phyloP scores from a whole-genome alignment of 2,797 vertebrate genomes.

The Lagorchestes hirsutus region DNA sequence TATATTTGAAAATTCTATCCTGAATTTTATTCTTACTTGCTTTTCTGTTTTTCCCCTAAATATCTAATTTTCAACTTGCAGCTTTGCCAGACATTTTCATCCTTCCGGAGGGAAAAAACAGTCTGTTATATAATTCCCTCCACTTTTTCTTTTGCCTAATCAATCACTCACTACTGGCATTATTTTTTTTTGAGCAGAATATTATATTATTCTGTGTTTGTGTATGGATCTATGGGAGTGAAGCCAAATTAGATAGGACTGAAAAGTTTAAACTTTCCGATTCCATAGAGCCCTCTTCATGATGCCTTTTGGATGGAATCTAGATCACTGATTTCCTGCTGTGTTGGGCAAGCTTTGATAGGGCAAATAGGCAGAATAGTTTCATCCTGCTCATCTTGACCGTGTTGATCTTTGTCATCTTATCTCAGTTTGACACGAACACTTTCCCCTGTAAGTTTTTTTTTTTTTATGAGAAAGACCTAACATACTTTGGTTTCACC shows the following conservation, averaged over 20 bases:
- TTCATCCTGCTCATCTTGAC: neutral
- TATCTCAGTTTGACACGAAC: conserved; percentile 14
- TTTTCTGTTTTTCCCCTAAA: conserved; percentile 7
- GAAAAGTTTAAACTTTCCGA: neutral
- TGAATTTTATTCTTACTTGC: neutral
- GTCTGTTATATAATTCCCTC: neutral
- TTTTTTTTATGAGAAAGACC: neutral
- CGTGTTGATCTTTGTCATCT: conserved; percentile 8
- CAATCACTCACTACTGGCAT: neutral
- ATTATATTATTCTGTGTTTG: conserved; percentile 30
- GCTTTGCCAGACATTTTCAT: conserved; percentile 19
- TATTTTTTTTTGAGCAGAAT: conserved; percentile 32
- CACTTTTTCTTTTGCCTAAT: neutral
- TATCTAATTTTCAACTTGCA: conserved; percentile 9
- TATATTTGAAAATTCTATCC: conserved; percentile 4
- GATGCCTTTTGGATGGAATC: neutral
- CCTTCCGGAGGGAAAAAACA: conserved; percentile 2
- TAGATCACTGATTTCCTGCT: neutral
- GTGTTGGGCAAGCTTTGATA: conserved; percentile 7
- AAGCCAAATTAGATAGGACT: conserved; percentile 20
- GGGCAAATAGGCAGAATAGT: neutral
- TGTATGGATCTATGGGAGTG: neutral
- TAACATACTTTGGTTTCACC: neutral
- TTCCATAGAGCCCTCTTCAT: conserved; percentile 9
- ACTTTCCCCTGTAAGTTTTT: conserved; percentile 35